phyloP scores from a whole-genome alignment of 2,888 invertebrate genomes.

The Lumbricus terrestris region DNA sequence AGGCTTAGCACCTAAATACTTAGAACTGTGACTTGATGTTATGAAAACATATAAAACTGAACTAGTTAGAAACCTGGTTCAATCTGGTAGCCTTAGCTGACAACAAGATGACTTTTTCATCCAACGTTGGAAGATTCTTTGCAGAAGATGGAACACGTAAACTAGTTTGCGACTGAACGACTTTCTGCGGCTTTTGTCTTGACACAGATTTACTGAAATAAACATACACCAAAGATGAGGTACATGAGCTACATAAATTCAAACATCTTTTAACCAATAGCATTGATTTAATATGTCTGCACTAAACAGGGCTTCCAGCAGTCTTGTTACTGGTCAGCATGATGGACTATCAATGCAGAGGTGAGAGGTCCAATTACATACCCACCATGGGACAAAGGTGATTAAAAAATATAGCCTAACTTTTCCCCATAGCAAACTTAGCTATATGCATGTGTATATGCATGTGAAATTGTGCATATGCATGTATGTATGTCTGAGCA shows the following conservation, averaged over 20 bases:
- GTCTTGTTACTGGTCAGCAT: neutral
- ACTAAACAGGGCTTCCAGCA: neutral
- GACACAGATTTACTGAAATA: conserved; percentile 12
- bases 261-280: neutral
- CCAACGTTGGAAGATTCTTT: conserved; percentile 6
- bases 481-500: too few species aligned
- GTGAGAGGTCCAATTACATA: neutral
- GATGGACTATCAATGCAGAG: neutral
- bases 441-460: too few species aligned
- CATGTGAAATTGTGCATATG: too few species aligned
- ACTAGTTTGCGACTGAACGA: neutral
- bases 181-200: neutral
- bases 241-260: neutral
- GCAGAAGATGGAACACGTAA: conserved; percentile 9
- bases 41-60: neutral
- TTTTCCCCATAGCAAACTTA: too few species aligned
- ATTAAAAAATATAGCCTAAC: too few species aligned
- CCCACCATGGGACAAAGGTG: too few species aligned
- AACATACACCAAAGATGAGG: neutral
- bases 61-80: neutral
- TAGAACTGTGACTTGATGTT: too few species aligned
- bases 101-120: neutral
- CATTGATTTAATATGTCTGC: neutral
- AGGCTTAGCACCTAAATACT: too few species aligned
- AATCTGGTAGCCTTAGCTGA: neutral